These are phyloP conservation scores for Acanthosepion pharaonis DNA, from an alignment of 2,888 invertebrate genomes.

Conservation along the genomic window DNA sequence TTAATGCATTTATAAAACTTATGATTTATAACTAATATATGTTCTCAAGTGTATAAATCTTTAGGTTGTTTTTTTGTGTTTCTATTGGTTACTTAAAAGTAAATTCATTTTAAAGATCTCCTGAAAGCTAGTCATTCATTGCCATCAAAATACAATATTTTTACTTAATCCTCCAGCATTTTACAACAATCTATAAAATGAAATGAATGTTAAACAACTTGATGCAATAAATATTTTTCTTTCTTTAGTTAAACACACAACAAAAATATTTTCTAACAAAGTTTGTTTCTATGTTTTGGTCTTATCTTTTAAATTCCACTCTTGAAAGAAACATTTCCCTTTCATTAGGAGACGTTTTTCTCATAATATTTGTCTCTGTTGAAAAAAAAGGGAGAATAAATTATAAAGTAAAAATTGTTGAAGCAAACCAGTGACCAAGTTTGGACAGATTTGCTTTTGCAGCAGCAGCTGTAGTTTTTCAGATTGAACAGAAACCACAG, in stretches of 20 bases:
- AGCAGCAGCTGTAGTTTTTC: neutral
- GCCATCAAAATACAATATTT: neutral
- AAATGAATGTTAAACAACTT: neutral
- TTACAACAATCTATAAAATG: neutral
- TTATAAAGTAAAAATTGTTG: neutral
- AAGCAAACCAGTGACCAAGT: neutral
- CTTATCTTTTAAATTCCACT: neutral
- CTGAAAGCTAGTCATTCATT: neutral
- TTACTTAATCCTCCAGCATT: neutral
- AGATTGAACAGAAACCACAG: neutral
- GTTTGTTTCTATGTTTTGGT: neutral
- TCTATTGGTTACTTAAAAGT: neutral
- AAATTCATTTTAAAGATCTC: neutral
- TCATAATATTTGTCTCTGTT: neutral
- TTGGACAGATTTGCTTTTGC: neutral
- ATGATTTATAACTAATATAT: neutral
- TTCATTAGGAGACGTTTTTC: neutral
- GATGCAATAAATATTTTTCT: neutral
- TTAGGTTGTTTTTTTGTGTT: too few relatives aligned
- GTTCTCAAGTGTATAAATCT: conserved; percentile 5
- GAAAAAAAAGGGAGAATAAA: neutral
- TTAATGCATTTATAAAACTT: too few relatives aligned
- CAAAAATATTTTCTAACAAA: neutral
- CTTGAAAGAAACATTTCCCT: neutral
- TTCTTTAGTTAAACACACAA: neutral